phyloP scores from a whole-genome alignment of 2,797 vertebrate genomes.

The Gephyroberyx darwinii region DNA sequence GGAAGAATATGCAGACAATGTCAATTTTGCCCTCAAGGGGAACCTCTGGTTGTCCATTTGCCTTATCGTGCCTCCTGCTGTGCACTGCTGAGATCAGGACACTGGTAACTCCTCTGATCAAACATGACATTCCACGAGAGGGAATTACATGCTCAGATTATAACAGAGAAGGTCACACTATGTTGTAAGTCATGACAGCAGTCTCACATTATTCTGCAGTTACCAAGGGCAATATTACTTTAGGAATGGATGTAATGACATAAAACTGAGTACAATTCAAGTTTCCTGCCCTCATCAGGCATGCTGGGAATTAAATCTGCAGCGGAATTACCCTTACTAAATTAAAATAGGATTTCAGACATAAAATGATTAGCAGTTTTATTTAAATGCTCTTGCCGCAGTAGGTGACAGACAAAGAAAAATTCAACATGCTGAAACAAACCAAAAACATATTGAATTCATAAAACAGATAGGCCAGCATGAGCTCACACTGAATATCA shows the following conservation, averaged over 20 bases:
- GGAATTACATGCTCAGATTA: conserved; percentile 83
- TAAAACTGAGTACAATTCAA: conserved; percentile 57
- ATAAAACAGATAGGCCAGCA: too few relatives aligned
- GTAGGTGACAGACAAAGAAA: background rate
- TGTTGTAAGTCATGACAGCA: conserved; percentile 77
- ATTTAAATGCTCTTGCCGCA: background rate
- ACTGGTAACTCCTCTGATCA: conserved; percentile 83
- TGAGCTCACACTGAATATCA: too few relatives aligned
- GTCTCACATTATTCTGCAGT: conserved; percentile 68
- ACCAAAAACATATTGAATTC: too few relatives aligned
- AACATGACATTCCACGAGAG: conserved; percentile 85
- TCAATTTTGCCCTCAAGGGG: conserved; percentile 81
- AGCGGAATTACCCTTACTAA: conserved; percentile 24
- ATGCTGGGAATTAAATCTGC: conserved; percentile 31
- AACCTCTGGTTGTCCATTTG: conserved; percentile 82
- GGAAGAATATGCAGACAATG: conserved; percentile 77
- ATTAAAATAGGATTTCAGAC: conserved; percentile 11
- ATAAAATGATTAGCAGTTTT: conserved; percentile 1
- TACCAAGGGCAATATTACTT: conserved; percentile 71
- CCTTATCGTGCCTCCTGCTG: conserved; percentile 78
- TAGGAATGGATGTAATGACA: conserved; percentile 75
- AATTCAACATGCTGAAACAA: background rate
- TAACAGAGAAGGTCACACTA: conserved; percentile 83
- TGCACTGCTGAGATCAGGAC: conserved; percentile 80
- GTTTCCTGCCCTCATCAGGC: conserved; percentile 20